A percentile compares a stretch with the other conserved stretches of the same genome.
Conservation (phyloP, 2,113 vertebrate species). For the Erythrolamprus reginae region DNA sequence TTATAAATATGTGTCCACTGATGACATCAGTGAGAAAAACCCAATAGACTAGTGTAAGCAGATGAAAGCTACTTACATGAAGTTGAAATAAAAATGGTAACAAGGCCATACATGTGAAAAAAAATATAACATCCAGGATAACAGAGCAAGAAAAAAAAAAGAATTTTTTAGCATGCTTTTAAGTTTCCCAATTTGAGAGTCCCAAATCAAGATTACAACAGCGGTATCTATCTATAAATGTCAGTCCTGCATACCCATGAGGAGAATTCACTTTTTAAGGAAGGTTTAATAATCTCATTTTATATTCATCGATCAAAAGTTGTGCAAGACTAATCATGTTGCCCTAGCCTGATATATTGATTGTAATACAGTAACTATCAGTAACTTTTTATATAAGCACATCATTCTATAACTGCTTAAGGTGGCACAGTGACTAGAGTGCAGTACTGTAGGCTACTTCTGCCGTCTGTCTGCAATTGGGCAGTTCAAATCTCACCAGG, state of each 20-base stretch:
- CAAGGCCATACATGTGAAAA: neutral
- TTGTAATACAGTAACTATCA: neutral
- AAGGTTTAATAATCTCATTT: neutral
- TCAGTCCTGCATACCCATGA: neutral
- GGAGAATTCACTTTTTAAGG: neutral
- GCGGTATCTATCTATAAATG: neutral
- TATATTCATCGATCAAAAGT: neutral
- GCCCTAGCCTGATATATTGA: neutral
- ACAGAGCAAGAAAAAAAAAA: neutral
- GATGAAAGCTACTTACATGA: neutral
- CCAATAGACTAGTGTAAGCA: neutral
- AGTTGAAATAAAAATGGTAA: constrained; percentile 7
- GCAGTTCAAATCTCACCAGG: no score
- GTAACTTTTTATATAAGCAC: neutral
- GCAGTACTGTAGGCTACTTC: no score
- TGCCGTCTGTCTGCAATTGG: no score
- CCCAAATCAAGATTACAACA: neutral
- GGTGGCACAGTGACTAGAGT: no score
- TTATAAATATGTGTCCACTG: constrained; percentile 34
- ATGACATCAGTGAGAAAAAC: constrained; percentile 17
- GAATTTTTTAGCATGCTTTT: neutral
- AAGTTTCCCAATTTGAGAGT: neutral
- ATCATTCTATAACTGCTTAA: neutral
- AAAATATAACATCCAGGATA: neutral
- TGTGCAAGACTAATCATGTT: neutral